Conservation (phyloP, 2,113 vertebrate genomes). For the Sphyrna mokarran region DNA sequence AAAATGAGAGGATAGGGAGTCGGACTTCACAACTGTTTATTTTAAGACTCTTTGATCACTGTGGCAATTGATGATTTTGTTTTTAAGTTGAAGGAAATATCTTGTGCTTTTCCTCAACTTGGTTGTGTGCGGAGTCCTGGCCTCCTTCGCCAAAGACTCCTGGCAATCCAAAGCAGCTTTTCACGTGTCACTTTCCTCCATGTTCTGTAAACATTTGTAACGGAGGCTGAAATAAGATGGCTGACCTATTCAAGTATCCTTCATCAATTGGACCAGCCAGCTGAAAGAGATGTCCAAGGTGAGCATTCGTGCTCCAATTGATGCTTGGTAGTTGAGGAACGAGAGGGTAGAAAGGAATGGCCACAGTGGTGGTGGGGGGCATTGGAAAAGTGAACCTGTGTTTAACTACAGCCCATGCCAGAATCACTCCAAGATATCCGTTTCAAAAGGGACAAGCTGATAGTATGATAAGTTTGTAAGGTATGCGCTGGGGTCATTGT, state of each 20-base stretch:
- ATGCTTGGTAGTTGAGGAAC: neutral
- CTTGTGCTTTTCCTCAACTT: neutral
- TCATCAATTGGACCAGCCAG: conserved; percentile 4
- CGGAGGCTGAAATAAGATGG: neutral
- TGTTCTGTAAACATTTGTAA: neutral
- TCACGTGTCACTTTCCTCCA: neutral
- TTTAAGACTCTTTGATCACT: neutral
- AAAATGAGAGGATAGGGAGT: neutral
- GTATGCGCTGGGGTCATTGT: conserved; percentile 75
- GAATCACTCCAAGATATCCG: conserved; percentile 87
- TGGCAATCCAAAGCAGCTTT: neutral
- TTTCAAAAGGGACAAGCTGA: conserved; percentile 92
- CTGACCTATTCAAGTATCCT: neutral
- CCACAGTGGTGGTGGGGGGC: no score
- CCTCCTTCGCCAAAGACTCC: neutral
- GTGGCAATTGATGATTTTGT: neutral
- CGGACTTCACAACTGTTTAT: neutral
- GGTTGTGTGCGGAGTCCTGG: neutral
- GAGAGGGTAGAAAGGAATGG: neutral
- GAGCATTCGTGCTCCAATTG: neutral
- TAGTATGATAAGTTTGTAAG: conserved; percentile 96
- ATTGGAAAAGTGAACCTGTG: neutral
- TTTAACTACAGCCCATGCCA: neutral
- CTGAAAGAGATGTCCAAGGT: neutral
- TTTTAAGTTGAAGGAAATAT: neutral